Evolutionary conservation across 2,113 vertebrate species (phyloP).

Genomic region (Nothoprocta pentlandii): DNA sequence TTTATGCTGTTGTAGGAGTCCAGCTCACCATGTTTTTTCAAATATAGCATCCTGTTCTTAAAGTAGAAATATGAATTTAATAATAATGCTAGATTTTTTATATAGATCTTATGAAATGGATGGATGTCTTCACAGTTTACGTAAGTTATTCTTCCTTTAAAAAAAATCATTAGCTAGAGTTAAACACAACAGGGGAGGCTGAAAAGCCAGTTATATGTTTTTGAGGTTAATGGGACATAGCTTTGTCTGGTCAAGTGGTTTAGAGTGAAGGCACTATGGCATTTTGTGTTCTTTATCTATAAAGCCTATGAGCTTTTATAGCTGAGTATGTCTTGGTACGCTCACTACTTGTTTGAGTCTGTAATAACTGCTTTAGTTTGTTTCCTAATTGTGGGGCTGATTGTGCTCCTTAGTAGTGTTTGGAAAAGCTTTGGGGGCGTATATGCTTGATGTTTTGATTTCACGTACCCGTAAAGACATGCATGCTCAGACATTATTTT

Average conservation of each 20-base stretch:
- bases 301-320: background rate
- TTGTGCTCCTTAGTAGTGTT: background rate
- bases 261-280: slow-evolving; percentile 43
- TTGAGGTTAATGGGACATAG: slow-evolving; percentile 18
- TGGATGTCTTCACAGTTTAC: background rate
- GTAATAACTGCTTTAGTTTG: background rate
- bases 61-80: background rate
- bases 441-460: background rate
- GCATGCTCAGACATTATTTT: background rate
- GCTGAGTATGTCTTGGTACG: background rate
- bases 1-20: background rate
- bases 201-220: slow-evolving; percentile 12
- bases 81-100: background rate
- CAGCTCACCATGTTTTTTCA: background rate
- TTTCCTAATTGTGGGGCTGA: background rate
- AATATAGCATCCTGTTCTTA: background rate
- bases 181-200: background rate
- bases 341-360: background rate
- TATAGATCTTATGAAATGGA: background rate
- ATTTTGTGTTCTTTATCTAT: slow-evolving; percentile 51
- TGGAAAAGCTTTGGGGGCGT: background rate
- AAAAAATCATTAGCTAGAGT: background rate
- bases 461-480: background rate
- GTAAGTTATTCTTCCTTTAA: background rate
- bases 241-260: slow-evolving; percentile 12